Evolutionary conservation across 2,888 invertebrate species (phyloP).

Genomic region (Tubulanus polymorphus): DNA sequence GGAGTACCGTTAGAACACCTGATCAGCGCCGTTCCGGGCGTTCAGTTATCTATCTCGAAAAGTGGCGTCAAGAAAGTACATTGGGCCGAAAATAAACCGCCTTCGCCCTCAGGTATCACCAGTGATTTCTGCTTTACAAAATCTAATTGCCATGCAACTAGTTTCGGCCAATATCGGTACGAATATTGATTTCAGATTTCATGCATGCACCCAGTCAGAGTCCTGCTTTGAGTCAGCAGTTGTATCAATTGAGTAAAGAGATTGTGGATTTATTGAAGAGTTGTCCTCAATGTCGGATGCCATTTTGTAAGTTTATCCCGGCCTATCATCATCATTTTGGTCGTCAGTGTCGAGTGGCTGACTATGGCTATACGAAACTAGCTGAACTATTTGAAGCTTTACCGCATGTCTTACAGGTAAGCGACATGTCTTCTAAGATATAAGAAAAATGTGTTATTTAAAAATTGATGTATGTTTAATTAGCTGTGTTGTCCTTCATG

Average conservation of each 20-base stretch:
- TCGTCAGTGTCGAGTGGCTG: slow-evolving; percentile 84
- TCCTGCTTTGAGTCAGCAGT: slow-evolving; percentile 58
- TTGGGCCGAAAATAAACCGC: slow-evolving; percentile 50
- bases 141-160: too few relatives aligned
- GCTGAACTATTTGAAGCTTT: slow-evolving; percentile 89
- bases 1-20: slow-evolving; percentile 82
- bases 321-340: slow-evolving; percentile 94
- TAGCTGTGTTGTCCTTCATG: too few relatives aligned
- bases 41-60: slow-evolving; percentile 59
- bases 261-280: slow-evolving; percentile 81
- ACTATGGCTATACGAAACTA: slow-evolving; percentile 89
- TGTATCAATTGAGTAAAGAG: slow-evolving; percentile 80
- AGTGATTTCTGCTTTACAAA: too few relatives aligned
- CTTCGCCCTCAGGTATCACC: slow-evolving; percentile 27
- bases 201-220: too few relatives aligned
- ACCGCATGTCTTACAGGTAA: slow-evolving; percentile 66
- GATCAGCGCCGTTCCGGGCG: slow-evolving; percentile 75
- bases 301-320: slow-evolving; percentile 88
- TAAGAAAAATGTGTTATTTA: too few relatives aligned
- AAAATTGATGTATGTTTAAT: too few relatives aligned
- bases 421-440: slow-evolving; percentile 1
- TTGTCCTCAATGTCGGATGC: slow-evolving; percentile 78
- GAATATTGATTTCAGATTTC: background rate
- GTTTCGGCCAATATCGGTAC: too few relatives aligned
- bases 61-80: slow-evolving; percentile 61